Evolutionary conservation across 2,113 vertebrate species (phyloP), one percentile per base, ranked within the genome.

Genomic region (Typhlomys cinereus): DNA sequence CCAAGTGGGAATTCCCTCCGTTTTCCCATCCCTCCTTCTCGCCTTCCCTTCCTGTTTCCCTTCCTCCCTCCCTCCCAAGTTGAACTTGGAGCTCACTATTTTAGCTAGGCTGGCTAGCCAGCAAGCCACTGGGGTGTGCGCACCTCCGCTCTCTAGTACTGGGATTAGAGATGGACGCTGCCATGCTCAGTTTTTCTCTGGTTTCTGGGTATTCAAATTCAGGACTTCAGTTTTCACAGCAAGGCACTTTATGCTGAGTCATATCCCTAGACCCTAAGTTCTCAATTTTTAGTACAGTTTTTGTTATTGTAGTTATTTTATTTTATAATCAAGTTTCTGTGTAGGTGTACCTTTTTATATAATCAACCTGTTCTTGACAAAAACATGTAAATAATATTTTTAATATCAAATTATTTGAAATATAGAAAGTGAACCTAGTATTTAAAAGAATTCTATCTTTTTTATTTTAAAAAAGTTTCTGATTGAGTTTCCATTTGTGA

Each of bases 321-420:
- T 90, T 85, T 90, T 57, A 93, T 90, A 74, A 70, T 92, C 61
- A 87, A 59, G 31, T 62, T 88, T 95, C 88, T 90, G 82, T 95
- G 81, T 91, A 64, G 78, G 50, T 90, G 44, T 92, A 74, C 59
- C 86, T 93, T 91, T 90, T 95, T 93, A 76, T 88, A 34, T 87
- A 88, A 73, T 87, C 67, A 71, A 21, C 36, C 76, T 81, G 29
- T 94, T 95, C 84, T 69, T 95, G 92, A 81, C 88, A 75, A 90
- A 85, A 76, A 57, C 84, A 88, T 87, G 14, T 90, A 95, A 87
- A 92, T 82, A 67, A 44, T 87, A 89, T 69, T 94, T 90, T 93
- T 89, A 41, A 36, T 91, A 61, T 93, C 62, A 76, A 0, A 50
- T 73, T 91, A 62, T 64, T 94, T 95, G 59, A 39, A 52, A 62